Base-by-base conservation (phyloP, 2,888 invertebrate genomes). In the Oxytorus armatus region DNA sequence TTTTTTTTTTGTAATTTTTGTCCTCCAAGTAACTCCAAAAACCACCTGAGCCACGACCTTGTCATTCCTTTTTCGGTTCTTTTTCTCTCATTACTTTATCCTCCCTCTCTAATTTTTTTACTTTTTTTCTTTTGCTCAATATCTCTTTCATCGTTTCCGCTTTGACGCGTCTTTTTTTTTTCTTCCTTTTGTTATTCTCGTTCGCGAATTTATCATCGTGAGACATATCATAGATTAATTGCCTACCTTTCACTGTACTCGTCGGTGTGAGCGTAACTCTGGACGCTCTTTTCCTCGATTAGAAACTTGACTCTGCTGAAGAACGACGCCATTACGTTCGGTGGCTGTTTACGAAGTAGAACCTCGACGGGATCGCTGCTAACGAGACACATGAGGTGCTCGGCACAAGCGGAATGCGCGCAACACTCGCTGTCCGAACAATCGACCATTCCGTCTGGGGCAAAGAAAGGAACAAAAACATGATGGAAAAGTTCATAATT, bases 381-480 rank as follows among this genome's bases (percentile, higher is more conserved):
- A 23, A 98, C 96, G 89, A 98, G 95, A 93, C 99, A 99, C 96
- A 98, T 97, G 89, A 97, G 96, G 93, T 97, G 97, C 89, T 97
- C 97, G 59, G 95, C 93, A 93, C 99, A 99, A 85, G 95, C 95
- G 18, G 96, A 94, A 89, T 96, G 96, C 84, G 96, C 96, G 92
- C 99, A 99, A 93, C 99, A 99, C 93, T 99, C 99, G 91, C 98
- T 98, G 93, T 99, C 99, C 84, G 98, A 97, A 93, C 99, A 99
- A 94, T 99, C 99, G 87, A 96, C 95, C 95, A 99, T 96, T 85
- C 99, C 99, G 94, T 99, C 99, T 99, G 93, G 7, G 90, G n/a
- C n/a, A n/a, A 88, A 73, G 80, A 16, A 4, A 39, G 10, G 33
- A 61, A 16, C 23, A 36, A 14, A 29, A 33, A 4, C 5, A 29